Conservation (phyloP, 2,113 vertebrate species). For the Atlantisia rogersi region DNA sequence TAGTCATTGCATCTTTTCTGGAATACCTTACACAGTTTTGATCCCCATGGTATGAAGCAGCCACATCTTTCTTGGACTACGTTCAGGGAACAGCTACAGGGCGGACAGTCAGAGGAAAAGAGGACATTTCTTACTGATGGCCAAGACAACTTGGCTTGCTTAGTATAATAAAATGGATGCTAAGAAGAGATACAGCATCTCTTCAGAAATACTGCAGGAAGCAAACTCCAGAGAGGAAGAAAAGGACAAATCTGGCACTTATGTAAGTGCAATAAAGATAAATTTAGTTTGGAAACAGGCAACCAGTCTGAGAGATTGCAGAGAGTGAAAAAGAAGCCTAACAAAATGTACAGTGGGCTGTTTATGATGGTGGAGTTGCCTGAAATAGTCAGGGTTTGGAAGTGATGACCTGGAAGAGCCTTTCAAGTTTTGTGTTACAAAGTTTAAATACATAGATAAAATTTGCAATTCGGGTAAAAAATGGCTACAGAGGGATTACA, state of each 20-base stretch:
- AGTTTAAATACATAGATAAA: neutral
- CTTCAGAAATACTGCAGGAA: constrained; percentile 37
- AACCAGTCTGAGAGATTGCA: neutral
- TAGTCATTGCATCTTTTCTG: neutral
- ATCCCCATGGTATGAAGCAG: neutral
- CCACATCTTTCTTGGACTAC: constrained; percentile 11
- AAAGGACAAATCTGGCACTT: constrained; percentile 33
- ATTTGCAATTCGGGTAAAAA: neutral
- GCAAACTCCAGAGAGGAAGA: neutral
- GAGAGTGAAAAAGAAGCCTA: neutral
- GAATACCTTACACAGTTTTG: neutral
- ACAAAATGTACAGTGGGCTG: neutral
- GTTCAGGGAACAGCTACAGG: neutral
- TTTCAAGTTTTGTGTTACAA: neutral
- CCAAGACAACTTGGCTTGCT: constrained; percentile 23
- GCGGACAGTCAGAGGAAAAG: neutral
- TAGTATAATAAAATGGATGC: neutral
- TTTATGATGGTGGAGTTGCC: neutral
- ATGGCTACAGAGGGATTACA: neutral
- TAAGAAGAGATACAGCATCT: neutral
- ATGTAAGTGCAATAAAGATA: constrained; percentile 16
- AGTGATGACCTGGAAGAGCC: neutral
- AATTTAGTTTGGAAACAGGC: constrained; percentile 23
- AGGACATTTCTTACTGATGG: constrained; percentile 1
- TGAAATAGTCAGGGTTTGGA: neutral